A percentile compares a stretch with the other conserved stretches of the same genome.
Conservation (phyloP, 2,797 vertebrate species). For the Miichthys miiuy region DNA sequence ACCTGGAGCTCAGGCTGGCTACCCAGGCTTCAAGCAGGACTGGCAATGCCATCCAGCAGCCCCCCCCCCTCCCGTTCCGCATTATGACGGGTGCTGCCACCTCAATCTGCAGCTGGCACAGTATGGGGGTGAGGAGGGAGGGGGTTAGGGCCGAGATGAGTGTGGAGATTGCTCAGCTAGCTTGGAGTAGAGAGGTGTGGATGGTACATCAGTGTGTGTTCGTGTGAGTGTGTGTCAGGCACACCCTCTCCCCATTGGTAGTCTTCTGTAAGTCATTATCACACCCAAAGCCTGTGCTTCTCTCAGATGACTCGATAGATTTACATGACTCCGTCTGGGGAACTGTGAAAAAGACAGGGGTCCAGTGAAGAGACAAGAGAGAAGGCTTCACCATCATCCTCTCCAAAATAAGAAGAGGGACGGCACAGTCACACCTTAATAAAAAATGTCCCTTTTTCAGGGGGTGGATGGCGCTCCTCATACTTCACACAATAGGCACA, state of each 20-base stretch:
- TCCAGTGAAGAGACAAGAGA: constrained; percentile 71
- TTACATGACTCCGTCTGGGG: constrained; percentile 87
- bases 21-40: constrained; percentile 78
- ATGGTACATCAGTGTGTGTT: constrained; percentile 55
- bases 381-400: constrained; percentile 70
- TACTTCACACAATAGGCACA: constrained; percentile 77
- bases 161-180: constrained; percentile 72
- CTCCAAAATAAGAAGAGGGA: constrained; percentile 77
- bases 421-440: constrained; percentile 76
- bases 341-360: constrained; percentile 73
- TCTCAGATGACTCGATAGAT: constrained; percentile 86
- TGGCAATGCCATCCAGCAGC: constrained; percentile 74
- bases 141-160: constrained; percentile 63
- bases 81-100: constrained; percentile 81
- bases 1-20: constrained; percentile 75
- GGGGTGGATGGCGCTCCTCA: constrained; percentile 47
- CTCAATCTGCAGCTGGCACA: constrained; percentile 83
- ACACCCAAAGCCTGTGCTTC: constrained; percentile 84
- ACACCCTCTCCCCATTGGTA: constrained; percentile 75
- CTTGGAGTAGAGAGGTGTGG: constrained; percentile 70
- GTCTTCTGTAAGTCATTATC: constrained; percentile 92
- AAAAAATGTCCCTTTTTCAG: constrained; percentile 63
- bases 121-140: constrained; percentile 45
- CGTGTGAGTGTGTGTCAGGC: constrained; percentile 42
- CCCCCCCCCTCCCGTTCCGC: constrained; percentile 41